A percentile compares a stretch with the other conserved stretches of the same genome.
Conservation (phyloP, 2,797 vertebrate species). For the Telmatherina bonti region DNA sequence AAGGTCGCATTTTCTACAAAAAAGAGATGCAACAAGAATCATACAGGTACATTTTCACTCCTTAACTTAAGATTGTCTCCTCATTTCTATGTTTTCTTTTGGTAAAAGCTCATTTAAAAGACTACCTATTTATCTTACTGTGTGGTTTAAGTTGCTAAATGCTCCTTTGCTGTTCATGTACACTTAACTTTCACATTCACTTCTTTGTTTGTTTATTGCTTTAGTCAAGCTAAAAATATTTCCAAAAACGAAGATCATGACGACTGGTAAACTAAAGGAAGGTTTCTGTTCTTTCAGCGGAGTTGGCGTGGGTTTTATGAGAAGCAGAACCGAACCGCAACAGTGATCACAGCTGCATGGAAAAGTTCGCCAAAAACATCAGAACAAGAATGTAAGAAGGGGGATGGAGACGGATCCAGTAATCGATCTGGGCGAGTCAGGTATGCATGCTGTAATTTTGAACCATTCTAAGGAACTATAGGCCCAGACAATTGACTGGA, state of each 20-base stretch:
- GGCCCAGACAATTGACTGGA: too few relatives aligned
- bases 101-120: background rate
- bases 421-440: slow-evolving; percentile 77
- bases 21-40: slow-evolving; percentile 80
- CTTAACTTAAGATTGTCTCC: background rate
- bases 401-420: slow-evolving; percentile 58
- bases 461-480: background rate
- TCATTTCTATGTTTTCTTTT: background rate
- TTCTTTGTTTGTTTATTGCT: background rate
- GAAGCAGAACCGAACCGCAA: slow-evolving; percentile 82
- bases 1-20: slow-evolving; percentile 85
- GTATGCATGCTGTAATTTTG: slow-evolving; percentile 62
- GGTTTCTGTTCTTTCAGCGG: slow-evolving; percentile 76
- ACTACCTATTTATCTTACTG: background rate
- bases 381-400: slow-evolving; percentile 49
- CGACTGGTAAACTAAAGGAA: slow-evolving; percentile 9
- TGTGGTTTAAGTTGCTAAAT: background rate
- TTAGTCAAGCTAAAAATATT: background rate
- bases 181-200: background rate
- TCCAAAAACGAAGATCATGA: background rate
- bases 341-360: slow-evolving; percentile 89
- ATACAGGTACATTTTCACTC: slow-evolving; percentile 83
- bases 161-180: background rate
- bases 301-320: slow-evolving; percentile 87
- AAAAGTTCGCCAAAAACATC: slow-evolving; percentile 71